These are phyloP conservation scores for Charadrius vociferus DNA, from an alignment of 2,113 vertebrate genomes.

Conservation along the genomic window DNA sequence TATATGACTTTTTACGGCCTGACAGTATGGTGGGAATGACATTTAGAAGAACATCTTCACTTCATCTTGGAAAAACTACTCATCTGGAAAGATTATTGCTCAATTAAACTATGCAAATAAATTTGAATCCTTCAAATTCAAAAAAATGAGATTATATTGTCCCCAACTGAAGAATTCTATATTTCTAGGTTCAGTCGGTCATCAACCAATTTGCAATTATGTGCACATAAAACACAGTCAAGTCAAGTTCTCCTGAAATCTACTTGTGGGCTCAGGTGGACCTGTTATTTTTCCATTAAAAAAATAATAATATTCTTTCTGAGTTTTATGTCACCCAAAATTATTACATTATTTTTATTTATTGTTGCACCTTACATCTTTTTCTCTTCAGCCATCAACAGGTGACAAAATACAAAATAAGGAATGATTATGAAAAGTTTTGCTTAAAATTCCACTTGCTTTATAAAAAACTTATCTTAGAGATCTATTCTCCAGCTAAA, in stretches of 20 bases:
- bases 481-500: constrained; percentile 10
- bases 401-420: neutral
- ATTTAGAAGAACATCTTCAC: neutral
- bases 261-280: neutral
- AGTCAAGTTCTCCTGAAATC: neutral
- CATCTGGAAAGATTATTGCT: neutral
- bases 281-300: neutral
- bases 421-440: neutral
- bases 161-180: neutral
- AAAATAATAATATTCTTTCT: neutral
- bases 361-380: neutral
- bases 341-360: neutral
- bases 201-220: neutral
- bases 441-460: neutral
- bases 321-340: neutral
- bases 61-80: neutral
- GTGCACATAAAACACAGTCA: neutral
- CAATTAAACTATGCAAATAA: neutral
- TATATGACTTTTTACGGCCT: neutral
- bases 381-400: neutral
- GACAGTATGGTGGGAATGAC: neutral
- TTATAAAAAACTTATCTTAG: constrained; percentile 1
- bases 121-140: neutral
- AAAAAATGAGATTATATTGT: neutral
- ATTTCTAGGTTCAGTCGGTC: neutral